Conservation (phyloP, 2,888 invertebrate genomes). For the Nemurella pictetii region DNA sequence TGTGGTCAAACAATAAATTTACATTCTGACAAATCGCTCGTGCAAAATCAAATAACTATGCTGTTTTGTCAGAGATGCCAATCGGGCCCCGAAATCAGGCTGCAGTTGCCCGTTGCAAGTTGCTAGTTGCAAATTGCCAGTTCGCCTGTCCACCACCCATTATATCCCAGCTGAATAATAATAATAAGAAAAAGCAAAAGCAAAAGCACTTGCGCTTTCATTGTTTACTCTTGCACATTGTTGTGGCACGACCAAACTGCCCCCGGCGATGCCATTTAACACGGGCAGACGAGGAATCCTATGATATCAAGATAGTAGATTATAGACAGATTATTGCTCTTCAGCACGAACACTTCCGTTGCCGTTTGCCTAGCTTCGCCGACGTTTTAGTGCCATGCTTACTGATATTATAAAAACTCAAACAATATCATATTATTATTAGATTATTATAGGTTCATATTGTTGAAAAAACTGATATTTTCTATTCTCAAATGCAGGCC, state of each 20-base stretch:
- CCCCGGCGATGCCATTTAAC: neutral
- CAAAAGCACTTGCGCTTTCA: conserved; percentile 30
- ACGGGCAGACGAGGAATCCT: too few relatives aligned
- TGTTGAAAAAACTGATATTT: too few relatives aligned
- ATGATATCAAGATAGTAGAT: too few relatives aligned
- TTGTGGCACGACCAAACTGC: neutral
- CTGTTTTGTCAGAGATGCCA: neutral
- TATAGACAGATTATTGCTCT: neutral
- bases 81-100: neutral
- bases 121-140: conserved; percentile 34
- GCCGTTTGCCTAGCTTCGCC: neutral
- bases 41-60: conserved; percentile 2
- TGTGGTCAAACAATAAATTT: neutral
- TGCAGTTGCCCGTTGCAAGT: too few relatives aligned
- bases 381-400: neutral
- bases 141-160: conserved; percentile 35
- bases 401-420: neutral
- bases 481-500: neutral
- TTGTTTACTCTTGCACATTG: conserved; percentile 17
- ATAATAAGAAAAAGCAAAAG: too few relatives aligned
- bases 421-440: neutral
- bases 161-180: conserved; percentile 14
- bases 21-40: conserved; percentile 22
- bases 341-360: neutral
- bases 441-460: neutral